Evolutionary conservation across 2,888 invertebrate species (phyloP).

Genomic region (Chirona hameri): DNA sequence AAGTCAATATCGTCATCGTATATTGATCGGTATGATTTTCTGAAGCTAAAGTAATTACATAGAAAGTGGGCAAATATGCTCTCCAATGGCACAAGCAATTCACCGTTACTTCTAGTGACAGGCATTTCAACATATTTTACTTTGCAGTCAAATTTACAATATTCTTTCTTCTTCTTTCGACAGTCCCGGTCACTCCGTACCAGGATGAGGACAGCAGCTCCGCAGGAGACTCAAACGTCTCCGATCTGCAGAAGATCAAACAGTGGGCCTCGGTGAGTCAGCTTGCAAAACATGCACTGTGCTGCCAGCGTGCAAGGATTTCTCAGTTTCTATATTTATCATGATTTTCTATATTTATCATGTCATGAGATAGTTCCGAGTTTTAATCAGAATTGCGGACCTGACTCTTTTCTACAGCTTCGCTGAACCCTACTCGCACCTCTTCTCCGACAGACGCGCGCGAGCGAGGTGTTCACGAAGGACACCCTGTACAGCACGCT

Average conservation of each 20-base stretch:
- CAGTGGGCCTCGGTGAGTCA: neutral
- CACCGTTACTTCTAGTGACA: too few species aligned
- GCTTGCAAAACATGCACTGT: neutral
- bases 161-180: neutral
- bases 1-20: too few species aligned
- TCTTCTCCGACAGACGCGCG: neutral
- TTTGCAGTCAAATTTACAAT: too few species aligned
- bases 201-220: neutral
- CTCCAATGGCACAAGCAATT: too few species aligned
- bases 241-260: neutral
- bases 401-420: neutral
- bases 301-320: too few species aligned
- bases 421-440: neutral
- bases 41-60: too few species aligned
- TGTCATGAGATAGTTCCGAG: too few species aligned
- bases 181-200: constrained; percentile 4
- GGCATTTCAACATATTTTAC: too few species aligned
- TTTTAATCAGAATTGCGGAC: neutral
- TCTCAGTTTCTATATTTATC: neutral
- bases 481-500: constrained; percentile 28
- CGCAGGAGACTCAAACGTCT: neutral
- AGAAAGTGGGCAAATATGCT: too few species aligned
- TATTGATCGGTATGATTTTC: too few species aligned
- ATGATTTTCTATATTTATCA: too few species aligned
- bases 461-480: neutral